Conservation (phyloP, 2,797 vertebrate species). For the Monodelphis domestica region DNA sequence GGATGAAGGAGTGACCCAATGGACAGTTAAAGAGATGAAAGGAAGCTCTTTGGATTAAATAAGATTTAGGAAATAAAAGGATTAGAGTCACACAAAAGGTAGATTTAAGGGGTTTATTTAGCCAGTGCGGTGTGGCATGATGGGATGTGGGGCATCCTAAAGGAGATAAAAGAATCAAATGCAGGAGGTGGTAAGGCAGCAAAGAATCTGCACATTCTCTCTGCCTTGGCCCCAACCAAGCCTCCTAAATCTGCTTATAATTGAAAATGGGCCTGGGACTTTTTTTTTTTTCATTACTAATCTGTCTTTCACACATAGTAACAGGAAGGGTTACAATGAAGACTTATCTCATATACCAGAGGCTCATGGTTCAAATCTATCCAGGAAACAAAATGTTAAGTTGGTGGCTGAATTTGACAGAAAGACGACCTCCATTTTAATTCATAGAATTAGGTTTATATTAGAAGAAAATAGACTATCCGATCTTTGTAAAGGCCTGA, state of each 20-base stretch:
- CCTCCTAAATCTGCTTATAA: conserved; percentile 85
- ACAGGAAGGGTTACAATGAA: conserved; percentile 79
- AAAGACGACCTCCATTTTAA: conserved; percentile 32
- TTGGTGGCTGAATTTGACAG: conserved; percentile 37
- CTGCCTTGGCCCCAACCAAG: conserved; percentile 43
- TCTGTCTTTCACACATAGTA: conserved; percentile 75
- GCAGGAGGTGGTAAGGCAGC: conserved; percentile 71
- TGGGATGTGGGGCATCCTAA: conserved; percentile 79
- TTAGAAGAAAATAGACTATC: not conserved
- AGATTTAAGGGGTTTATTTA: conserved; percentile 88
- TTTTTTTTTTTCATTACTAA: conserved; percentile 69
- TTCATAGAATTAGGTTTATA: conserved; percentile 21
- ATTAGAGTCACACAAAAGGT: conserved; percentile 87
- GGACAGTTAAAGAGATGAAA: conserved; percentile 86
- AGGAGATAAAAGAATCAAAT: conserved; percentile 82
- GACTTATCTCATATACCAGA: conserved; percentile 38
- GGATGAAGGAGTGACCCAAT: conserved; percentile 80
- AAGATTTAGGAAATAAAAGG: conserved; percentile 89
- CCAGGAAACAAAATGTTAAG: conserved; percentile 33
- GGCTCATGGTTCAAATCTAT: conserved; percentile 66
- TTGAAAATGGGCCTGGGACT: conserved; percentile 81
- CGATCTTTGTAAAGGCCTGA: not conserved
- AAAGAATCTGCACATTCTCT: conserved; percentile 71
- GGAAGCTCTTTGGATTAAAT: conserved; percentile 84
- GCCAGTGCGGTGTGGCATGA: conserved; percentile 83